A percentile compares a stretch with the other conserved stretches of the same genome.
These are phyloP conservation scores for Polypterus bichir DNA, from an alignment of 2,113 vertebrate genomes.

Conservation along the genomic window DNA sequence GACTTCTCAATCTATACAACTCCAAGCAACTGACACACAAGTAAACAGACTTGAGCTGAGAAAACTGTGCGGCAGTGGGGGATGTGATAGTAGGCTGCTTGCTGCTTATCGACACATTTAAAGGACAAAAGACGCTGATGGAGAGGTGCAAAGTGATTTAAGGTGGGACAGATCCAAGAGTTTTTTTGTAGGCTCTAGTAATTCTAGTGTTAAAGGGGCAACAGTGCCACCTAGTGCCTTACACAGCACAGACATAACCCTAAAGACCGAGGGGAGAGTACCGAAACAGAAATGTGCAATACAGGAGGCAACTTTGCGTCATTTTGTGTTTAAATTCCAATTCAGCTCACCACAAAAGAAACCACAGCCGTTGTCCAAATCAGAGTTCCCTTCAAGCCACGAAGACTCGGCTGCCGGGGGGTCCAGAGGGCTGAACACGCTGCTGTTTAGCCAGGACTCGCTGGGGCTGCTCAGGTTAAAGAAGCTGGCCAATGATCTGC, in stretches of 20 bases:
- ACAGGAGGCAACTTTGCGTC: not conserved
- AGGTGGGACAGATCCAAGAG: not conserved
- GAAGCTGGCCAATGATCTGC: constrained; percentile 43
- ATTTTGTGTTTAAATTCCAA: not conserved
- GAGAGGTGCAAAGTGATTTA: too few relatives aligned
- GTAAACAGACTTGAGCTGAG: too few relatives aligned
- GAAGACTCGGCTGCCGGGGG: constrained; percentile 19
- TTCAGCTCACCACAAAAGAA: constrained; percentile 41
- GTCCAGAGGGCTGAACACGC: constrained; percentile 33
- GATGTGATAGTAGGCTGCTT: too few relatives aligned
- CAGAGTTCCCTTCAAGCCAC: constrained; percentile 27
- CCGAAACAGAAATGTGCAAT: not conserved
- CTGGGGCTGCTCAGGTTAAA: constrained; percentile 45
- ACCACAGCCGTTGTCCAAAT: constrained; percentile 25
- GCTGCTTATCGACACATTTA: too few relatives aligned
- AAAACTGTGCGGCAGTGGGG: too few relatives aligned
- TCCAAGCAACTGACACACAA: too few relatives aligned
- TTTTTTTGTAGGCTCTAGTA: not conserved
- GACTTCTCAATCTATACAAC: too few relatives aligned
- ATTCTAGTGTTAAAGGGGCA: not conserved
- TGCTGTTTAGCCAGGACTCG: constrained; percentile 52
- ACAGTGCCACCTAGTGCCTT: not conserved
- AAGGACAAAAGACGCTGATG: too few relatives aligned
- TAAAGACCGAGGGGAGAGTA: not conserved
- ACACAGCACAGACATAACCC: not conserved